Base-by-base conservation (phyloP, 2,797 vertebrate genomes). In the Loriculus beryllinus region DNA sequence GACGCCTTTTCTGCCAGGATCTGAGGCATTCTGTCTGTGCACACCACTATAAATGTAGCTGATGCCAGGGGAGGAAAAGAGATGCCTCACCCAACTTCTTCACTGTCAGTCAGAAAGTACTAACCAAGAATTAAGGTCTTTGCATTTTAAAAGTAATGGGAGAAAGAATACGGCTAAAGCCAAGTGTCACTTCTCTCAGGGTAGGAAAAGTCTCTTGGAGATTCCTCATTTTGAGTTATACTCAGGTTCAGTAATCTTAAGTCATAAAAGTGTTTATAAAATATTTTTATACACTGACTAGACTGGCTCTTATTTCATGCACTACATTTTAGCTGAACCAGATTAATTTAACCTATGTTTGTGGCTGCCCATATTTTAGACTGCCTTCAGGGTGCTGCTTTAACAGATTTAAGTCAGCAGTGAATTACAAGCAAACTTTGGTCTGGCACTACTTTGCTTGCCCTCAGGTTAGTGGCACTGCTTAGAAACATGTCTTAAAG, bases 301-400 rank as follows among this genome's bases (percentile, higher is more conserved):
- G 82, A 65, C 57, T 62, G 47, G 20, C 14, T 90, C 69, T 91
- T 86, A 95, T 94, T 96, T 95, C 80, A 88, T 5, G 2, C 39
- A 28, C 49, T 65, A 33, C 54, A 88, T 91, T 93, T 96, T 89
- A 93, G 65, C 86, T 81, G 79, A 93, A 69, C 62, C 42, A 83
- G 76, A 94, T 93, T 92, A 93, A 96, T 92, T 92, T 93, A 88
- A 93, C 72, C 72, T 63, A 12, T 94, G 65, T 94, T 93, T 96
- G 84, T 93, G 37, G 33, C 45, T 91, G 84, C 31, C 28, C 8
- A 4, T 92, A 86, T 92, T 95, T 96, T 33, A 94, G 49, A 69
- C n/a, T 89, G 85, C 89, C 84, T 92, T 95, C 40, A 59, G 91
- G 87, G 76, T 56, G 31, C 40, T 91, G 14, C 43, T 91, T 95